Evolutionary conservation across 1,140 invertebrate species (phyloP).

Genomic region (Heliothis virescens): DNA sequence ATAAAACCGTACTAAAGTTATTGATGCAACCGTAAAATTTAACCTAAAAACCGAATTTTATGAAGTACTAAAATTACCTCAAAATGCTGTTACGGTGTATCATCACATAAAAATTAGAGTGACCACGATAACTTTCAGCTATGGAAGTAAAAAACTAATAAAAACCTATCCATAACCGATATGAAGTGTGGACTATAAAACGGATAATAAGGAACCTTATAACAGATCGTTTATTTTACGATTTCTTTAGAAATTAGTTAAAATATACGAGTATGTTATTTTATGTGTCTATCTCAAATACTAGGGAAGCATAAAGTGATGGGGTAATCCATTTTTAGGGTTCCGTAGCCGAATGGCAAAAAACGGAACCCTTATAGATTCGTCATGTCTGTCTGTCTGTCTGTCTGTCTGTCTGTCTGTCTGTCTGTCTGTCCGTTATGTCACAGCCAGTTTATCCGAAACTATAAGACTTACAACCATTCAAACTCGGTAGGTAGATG

Average conservation of each 20-base stretch:
- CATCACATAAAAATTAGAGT: constrained; percentile 42
- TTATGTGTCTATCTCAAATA: constrained; percentile 29
- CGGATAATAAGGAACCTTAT: constrained; percentile 7
- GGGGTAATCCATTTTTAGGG: neutral
- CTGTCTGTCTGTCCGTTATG: no score
- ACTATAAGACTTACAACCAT: no score
- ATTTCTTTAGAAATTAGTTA: constrained; percentile 36
- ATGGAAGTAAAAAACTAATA: constrained; percentile 25
- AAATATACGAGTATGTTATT: constrained; percentile 26
- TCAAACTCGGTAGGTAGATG: no score
- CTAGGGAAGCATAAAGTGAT: constrained; percentile 27
- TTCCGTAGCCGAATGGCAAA: no score
- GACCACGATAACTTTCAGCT: constrained; percentile 28
- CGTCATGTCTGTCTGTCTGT: no score
- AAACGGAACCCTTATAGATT: no score
- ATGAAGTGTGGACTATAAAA: constrained; percentile 36
- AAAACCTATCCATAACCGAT: constrained; percentile 23
- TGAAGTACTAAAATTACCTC: constrained; percentile 24
- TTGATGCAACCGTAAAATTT: neutral
- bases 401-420: no score
- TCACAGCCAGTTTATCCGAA: no score
- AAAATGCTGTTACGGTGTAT: neutral
- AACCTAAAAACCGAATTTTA: constrained; percentile 30
- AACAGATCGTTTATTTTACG: constrained; percentile 33
- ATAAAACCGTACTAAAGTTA: no score